A percentile compares a stretch with the other conserved stretches of the same genome.
phyloP scores from a whole-genome alignment of 2,888 invertebrate species.

The Dendrolimus houi region DNA sequence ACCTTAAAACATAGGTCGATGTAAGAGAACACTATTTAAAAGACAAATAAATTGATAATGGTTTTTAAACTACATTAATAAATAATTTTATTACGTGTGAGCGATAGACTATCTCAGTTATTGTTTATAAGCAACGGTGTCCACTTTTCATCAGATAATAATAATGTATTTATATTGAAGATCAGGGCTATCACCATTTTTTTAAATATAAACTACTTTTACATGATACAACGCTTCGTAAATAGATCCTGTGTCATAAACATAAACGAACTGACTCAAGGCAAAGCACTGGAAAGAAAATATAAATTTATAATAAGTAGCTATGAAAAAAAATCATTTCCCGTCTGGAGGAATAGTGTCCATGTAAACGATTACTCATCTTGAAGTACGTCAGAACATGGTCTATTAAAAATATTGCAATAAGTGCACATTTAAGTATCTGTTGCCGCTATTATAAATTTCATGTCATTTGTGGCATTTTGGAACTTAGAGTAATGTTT shows the following conservation, averaged over 20 bases:
- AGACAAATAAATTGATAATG: no score
- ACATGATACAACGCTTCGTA: constrained; percentile 12
- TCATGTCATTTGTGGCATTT: no score
- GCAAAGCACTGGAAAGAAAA: constrained; percentile 15
- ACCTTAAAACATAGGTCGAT: background rate
- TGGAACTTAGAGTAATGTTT: no score
- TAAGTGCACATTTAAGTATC: no score
- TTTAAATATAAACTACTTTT: constrained; percentile 14
- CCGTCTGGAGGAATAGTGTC: background rate
- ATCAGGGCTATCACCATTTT: background rate
- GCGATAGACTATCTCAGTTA: no score
- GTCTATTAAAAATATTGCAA: background rate
- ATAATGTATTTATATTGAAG: no score
- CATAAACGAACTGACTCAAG: constrained; percentile 18
- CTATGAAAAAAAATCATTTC: constrained; percentile 5
- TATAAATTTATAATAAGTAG: constrained; percentile 10
- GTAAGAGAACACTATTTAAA: background rate
- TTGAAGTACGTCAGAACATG: background rate
- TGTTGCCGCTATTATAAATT: no score
- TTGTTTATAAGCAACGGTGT: no score
- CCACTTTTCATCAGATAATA: no score
- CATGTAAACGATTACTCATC: background rate
- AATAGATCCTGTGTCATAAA: constrained; percentile 23
- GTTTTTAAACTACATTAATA: no score
- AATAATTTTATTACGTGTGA: no score